A percentile compares a stretch with the other conserved stretches of the same genome.
These are phyloP conservation scores for Limnothrissa miodon DNA, from an alignment of 2,113 vertebrate genomes.

Conservation along the genomic window DNA sequence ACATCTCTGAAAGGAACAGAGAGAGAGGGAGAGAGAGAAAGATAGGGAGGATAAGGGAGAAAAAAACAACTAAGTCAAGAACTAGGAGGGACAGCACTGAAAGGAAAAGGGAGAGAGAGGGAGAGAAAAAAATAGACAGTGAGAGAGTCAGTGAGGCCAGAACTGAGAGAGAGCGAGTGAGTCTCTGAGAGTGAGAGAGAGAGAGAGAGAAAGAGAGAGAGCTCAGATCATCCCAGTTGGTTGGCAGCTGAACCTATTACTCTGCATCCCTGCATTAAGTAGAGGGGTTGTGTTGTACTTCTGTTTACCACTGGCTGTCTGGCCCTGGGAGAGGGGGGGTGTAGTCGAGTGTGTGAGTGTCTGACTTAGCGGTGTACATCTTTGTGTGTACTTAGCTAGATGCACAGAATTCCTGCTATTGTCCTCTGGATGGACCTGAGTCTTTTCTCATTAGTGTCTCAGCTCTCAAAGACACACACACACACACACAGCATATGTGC, in stretches of 20 bases:
- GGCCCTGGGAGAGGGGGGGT: neutral
- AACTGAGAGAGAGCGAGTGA: neutral
- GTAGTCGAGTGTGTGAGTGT: constrained; percentile 38
- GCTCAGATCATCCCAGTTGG: neutral
- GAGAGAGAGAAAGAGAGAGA: neutral
- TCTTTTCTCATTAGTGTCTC: constrained; percentile 49
- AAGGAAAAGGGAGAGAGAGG: neutral
- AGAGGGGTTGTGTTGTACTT: neutral
- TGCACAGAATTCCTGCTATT: constrained; percentile 63
- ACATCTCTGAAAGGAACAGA: too few relatives aligned
- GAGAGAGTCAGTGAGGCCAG: neutral
- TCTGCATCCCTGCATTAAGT: neutral
- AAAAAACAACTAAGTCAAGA: too few relatives aligned
- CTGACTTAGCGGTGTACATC: constrained; percentile 47
- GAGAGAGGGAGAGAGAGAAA: neutral
- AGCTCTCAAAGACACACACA: constrained; percentile 28
- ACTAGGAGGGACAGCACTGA: too few relatives aligned
- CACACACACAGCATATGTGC: neutral
- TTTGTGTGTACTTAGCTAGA: constrained; percentile 62
- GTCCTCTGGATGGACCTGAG: constrained; percentile 50
- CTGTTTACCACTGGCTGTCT: neutral
- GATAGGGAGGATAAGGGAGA: neutral
- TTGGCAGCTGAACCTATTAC: neutral
- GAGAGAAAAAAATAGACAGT: neutral
- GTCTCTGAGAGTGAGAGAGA: neutral